These are phyloP conservation scores for Sebastes aleutianus DNA, from an alignment of 2,797 vertebrate genomes.

Conservation along the genomic window DNA sequence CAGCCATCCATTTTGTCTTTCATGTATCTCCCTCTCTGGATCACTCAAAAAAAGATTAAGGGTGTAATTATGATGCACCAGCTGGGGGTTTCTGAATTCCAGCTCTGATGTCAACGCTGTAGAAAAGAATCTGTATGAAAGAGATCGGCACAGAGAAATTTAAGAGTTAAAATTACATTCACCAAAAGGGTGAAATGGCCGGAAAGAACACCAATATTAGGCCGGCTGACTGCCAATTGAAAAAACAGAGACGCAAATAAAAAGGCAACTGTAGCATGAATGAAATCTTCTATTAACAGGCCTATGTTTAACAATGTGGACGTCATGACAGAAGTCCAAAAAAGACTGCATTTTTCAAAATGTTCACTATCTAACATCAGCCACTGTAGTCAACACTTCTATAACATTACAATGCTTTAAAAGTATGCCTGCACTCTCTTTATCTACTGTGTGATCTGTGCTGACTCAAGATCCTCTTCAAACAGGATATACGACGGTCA, in stretches of 20 bases:
- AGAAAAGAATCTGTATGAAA: neutral
- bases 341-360: neutral
- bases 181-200: neutral
- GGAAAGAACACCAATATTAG: neutral
- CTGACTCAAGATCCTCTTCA: conserved; percentile 30
- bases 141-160: neutral
- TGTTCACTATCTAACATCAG: neutral
- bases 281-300: neutral
- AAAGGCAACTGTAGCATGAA: neutral
- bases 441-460: neutral
- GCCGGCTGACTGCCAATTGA: neutral
- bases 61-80: conserved; percentile 7
- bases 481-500: conserved; percentile 35
- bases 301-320: neutral
- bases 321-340: neutral
- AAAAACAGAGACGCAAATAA: neutral
- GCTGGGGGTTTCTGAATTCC: neutral
- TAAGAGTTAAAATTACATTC: neutral
- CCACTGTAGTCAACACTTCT: neutral
- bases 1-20: neutral
- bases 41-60: neutral
- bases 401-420: neutral
- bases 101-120: neutral
- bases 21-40: neutral
- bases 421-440: neutral